phyloP scores from a whole-genome alignment of 2,797 vertebrate species.

The Mastacembelus armatus region DNA sequence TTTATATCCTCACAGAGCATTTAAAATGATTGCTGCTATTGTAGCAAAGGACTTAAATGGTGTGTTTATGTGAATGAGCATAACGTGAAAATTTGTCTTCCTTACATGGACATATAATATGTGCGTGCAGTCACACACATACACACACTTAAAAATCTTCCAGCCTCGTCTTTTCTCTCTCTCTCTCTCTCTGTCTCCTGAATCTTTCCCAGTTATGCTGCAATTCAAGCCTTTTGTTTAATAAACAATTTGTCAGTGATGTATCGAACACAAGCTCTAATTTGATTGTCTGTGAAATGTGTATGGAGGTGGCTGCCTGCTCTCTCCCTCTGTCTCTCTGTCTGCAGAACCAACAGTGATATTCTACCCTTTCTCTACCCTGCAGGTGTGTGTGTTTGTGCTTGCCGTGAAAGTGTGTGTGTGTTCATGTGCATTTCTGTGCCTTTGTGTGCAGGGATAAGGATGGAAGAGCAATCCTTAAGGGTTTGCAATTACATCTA shows the following conservation, averaged over 20 bases:
- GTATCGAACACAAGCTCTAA: constrained; percentile 84
- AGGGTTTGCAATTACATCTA: constrained; percentile 81
- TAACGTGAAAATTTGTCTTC: constrained; percentile 2
- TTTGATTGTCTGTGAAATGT: constrained; percentile 74
- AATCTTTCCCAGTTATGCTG: constrained; percentile 88
- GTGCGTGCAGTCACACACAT: not conserved
- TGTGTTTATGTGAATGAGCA: not conserved
- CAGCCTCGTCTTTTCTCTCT: constrained; percentile 6
- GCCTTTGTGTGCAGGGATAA: constrained; percentile 28
- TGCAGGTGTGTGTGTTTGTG: constrained; percentile 47
- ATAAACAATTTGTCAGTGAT: constrained; percentile 95
- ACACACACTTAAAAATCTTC: not conserved
- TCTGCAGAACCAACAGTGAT: constrained; percentile 47
- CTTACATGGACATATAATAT: constrained; percentile 38
- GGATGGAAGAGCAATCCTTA: constrained; percentile 60
- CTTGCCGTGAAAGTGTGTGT: not conserved
- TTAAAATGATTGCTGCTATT: not conserved
- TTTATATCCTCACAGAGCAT: constrained; percentile 18
- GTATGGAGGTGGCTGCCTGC: constrained; percentile 58
- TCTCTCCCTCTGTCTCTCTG: constrained; percentile 24
- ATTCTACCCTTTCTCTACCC: constrained; percentile 15
- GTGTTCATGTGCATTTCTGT: not conserved
- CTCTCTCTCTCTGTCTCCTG: constrained; percentile 31
- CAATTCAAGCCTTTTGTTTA: constrained; percentile 90
- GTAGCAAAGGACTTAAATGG: constrained; percentile 51